These are phyloP conservation scores for Lithosia quadra DNA, from an alignment of 2,888 invertebrate species.

Conservation along the genomic window DNA sequence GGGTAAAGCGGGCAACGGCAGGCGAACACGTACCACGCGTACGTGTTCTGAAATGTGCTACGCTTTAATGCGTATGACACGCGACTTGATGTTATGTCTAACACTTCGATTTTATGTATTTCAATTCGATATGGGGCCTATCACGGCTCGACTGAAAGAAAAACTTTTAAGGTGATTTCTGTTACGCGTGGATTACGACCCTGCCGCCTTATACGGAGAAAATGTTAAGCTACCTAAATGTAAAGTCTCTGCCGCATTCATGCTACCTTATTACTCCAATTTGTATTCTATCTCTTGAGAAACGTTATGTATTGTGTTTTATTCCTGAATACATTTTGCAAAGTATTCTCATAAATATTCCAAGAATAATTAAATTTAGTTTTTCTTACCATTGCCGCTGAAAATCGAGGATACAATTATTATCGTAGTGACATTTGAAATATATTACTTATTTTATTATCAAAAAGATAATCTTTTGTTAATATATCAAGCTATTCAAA, in stretches of 20 bases:
- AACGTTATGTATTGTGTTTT: conserved; percentile 14
- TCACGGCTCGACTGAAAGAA: conserved; percentile 45
- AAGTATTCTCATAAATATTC: neutral
- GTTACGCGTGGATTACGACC: conserved; percentile 38
- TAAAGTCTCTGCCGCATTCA: conserved; percentile 24
- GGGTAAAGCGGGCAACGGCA: conserved; percentile 68
- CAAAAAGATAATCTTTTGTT: neutral
- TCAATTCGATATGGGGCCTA: conserved; percentile 57
- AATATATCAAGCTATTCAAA: neutral
- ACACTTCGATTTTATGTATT: conserved; percentile 59
- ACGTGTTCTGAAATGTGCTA: conserved; percentile 76
- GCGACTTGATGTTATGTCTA: conserved; percentile 58
- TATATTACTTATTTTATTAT: too few relatives aligned
- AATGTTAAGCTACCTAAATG: conserved; percentile 35
- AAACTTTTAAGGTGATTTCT: conserved; percentile 44
- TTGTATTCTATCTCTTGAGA: conserved; percentile 31
- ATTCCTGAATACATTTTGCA: conserved; percentile 17
- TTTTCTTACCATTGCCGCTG: neutral
- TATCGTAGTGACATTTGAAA: neutral
- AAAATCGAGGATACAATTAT: neutral
- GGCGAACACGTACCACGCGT: conserved; percentile 66
- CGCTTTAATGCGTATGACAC: conserved; percentile 63
- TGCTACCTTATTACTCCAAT: conserved; percentile 40
- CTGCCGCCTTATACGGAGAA: conserved; percentile 33
- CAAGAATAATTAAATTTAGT: neutral